These are phyloP conservation scores for crab-eating macaque (Macaca fascicularis) DNA, from an alignment of 2,113 vertebrate genomes.

Conservation along the genomic window T2T-MFA8v1.1 NC_088377.1:147109501-147110000, in stretches of 20 bases:
- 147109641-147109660: background rate
- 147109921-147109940: too few relatives aligned
- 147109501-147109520: background rate
- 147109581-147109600: background rate
- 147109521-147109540: background rate
- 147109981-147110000: too few relatives aligned
- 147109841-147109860: too few relatives aligned
- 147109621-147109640: background rate
- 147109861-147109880: fast-evolving
- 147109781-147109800: too few relatives aligned
- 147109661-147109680: background rate
- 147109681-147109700: background rate
- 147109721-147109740: background rate
- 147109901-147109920: too few relatives aligned
- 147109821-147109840: too few relatives aligned
- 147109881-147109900: too few relatives aligned
- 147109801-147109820: too few relatives aligned
- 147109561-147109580: background rate
- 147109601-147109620: background rate
- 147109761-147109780: too few relatives aligned
- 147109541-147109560: background rate
- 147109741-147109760: too few relatives aligned
- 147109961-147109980: too few relatives aligned
- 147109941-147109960: too few relatives aligned
- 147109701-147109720: background rate